Evolutionary conservation across 1,140 invertebrate genomes (phyloP).

Genomic region (Odontomachus brunneus): DNA sequence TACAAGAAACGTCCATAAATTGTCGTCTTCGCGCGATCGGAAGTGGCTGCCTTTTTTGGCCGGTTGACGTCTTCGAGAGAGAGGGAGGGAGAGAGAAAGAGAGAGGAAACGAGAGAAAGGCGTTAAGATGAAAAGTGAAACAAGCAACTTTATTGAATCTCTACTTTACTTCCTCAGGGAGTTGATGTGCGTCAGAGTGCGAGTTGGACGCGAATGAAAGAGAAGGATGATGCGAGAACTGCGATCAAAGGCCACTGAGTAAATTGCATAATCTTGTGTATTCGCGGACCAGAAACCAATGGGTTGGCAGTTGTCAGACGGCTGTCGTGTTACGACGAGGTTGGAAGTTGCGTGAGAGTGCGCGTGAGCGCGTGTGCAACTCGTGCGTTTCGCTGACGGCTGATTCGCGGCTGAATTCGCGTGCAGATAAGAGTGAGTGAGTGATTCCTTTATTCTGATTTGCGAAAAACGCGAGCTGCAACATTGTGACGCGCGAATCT

Average conservation of each 20-base stretch:
- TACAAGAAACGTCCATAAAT: neutral
- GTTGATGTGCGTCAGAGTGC: slow-evolving; percentile 31
- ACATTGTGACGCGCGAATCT: neutral
- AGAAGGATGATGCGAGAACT: slow-evolving; percentile 41
- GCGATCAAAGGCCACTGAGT: slow-evolving; percentile 79
- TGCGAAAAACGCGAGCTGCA: neutral
- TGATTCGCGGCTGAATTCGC: neutral
- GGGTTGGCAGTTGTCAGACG: slow-evolving; percentile 75
- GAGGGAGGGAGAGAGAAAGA: too few species aligned
- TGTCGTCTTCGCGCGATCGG: neutral
- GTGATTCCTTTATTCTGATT: neutral
- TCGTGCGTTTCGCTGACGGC: neutral
- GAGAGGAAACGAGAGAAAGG: too few species aligned
- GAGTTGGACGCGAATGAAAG: slow-evolving; percentile 40
- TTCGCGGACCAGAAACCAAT: slow-evolving; percentile 73
- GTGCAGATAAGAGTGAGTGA: slow-evolving; percentile 34
- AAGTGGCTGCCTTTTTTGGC: neutral
- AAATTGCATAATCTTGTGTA: slow-evolving; percentile 78
- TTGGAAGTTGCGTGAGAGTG: slow-evolving; percentile 12
- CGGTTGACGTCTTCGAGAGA: neutral
- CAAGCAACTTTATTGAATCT: neutral
- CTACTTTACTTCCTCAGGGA: neutral
- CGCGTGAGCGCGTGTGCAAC: neutral
- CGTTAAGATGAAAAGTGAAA: neutral
- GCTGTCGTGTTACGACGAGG: slow-evolving; percentile 68